Percentiles rank a stretch among this genome's conserved stretches.
These are phyloP conservation scores for Apostichopus japonicus DNA, from an alignment of 35 echinoderm and acorn worm species.

Conservation along the genomic window DNA sequence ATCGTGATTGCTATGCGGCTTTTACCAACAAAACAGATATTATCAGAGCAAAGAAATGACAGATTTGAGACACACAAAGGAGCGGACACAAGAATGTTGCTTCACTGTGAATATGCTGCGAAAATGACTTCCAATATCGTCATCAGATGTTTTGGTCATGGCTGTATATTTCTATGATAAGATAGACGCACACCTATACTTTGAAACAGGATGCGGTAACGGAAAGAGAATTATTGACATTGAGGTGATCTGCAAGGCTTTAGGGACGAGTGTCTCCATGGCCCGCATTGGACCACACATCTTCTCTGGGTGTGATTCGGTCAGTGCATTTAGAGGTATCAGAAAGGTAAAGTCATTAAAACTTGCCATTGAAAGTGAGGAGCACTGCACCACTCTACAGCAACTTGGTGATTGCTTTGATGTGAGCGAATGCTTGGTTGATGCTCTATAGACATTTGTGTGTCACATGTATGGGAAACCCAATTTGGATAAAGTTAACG, in stretches of 20 bases:
- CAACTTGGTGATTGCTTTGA: slow-evolving; percentile 20
- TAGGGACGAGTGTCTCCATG: neutral
- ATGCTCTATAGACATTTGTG: slow-evolving; percentile 14
- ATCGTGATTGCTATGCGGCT: too few relatives aligned
- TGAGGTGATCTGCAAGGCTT: neutral
- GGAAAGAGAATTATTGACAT: slow-evolving; percentile 30
- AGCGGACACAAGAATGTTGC: too few relatives aligned
- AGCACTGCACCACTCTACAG: too few relatives aligned
- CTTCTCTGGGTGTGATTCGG: slow-evolving; percentile 57
- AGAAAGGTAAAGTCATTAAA: slow-evolving; percentile 41
- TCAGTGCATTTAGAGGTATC: slow-evolving; percentile 44
- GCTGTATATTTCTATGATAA: neutral
- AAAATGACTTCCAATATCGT: slow-evolving; percentile 27
- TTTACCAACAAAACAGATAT: too few relatives aligned
- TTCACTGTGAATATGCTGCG: too few relatives aligned
- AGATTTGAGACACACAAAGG: neutral
- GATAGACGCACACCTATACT: slow-evolving; percentile 2
- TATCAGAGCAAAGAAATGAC: too few relatives aligned
- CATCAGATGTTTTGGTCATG: slow-evolving; percentile 50
- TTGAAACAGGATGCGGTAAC: slow-evolving; percentile 34
- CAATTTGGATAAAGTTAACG: neutral
- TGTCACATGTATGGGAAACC: slow-evolving; percentile 32
- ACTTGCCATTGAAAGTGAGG: neutral
- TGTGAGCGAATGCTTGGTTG: neutral
- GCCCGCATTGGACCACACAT: slow-evolving; percentile 43